These are phyloP conservation scores for Calliopsis andreniformis DNA, from an alignment of 1,140 invertebrate genomes.

Conservation along the genomic window DNA sequence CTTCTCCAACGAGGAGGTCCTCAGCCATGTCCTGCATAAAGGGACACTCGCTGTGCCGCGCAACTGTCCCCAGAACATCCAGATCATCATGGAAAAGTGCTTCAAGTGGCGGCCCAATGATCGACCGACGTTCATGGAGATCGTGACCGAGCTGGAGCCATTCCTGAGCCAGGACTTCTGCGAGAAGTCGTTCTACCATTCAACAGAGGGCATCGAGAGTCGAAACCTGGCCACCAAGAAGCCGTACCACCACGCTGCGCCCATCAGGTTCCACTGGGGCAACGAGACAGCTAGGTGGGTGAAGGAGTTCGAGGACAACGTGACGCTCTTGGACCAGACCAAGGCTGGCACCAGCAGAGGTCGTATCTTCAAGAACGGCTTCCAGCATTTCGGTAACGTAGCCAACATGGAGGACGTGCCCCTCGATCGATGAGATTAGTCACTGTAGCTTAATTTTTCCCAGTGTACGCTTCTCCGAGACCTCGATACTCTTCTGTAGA, in stretches of 20 bases:
- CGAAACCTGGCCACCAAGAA: slow-evolving; percentile 70
- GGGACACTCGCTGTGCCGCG: slow-evolving; percentile 85
- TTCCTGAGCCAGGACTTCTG: slow-evolving; percentile 78
- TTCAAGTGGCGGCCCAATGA: slow-evolving; percentile 80
- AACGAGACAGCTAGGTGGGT: slow-evolving; percentile 75
- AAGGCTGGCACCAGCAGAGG: slow-evolving; percentile 68
- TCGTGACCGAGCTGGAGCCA: slow-evolving; percentile 80
- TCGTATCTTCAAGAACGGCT: slow-evolving; percentile 74
- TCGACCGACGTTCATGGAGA: slow-evolving; percentile 78
- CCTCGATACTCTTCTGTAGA: slow-evolving; percentile 17
- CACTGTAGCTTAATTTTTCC: neutral
- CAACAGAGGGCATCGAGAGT: slow-evolving; percentile 76
- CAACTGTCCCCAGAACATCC: slow-evolving; percentile 78
- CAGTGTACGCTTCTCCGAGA: slow-evolving; percentile 4
- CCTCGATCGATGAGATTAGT: slow-evolving; percentile 68
- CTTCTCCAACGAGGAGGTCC: slow-evolving; percentile 84
- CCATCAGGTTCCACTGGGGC: slow-evolving; percentile 73
- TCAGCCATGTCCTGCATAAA: slow-evolving; percentile 86
- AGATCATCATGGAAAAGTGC: slow-evolving; percentile 79
- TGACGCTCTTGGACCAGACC: slow-evolving; percentile 71
- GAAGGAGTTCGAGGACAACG: slow-evolving; percentile 74
- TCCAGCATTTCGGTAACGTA: slow-evolving; percentile 71
- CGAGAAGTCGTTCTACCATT: slow-evolving; percentile 82
- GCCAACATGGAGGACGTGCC: slow-evolving; percentile 69
- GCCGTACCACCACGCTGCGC: slow-evolving; percentile 70